Evolutionary conservation across 2,797 vertebrate genomes (phyloP).

Genomic region (Euthynnus affinis): DNA sequence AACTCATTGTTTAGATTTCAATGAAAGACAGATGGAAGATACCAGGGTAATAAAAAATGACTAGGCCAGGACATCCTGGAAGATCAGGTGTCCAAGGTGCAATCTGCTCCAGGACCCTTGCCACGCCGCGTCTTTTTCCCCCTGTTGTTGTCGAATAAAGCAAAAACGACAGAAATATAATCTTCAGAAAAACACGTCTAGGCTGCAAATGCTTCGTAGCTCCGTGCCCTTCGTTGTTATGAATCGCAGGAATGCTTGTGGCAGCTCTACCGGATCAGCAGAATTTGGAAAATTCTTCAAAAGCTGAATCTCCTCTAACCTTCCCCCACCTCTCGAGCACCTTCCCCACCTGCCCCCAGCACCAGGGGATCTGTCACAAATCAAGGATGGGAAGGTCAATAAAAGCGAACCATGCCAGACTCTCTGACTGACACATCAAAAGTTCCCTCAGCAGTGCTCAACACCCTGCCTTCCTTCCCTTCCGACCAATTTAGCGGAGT

Average conservation of each 20-base stretch:
- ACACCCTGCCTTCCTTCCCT: constrained; percentile 73
- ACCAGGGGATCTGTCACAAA: constrained; percentile 80
- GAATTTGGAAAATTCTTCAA: constrained; percentile 73
- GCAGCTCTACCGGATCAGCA: constrained; percentile 71
- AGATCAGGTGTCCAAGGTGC: constrained; percentile 1
- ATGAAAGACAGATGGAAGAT: constrained; percentile 15
- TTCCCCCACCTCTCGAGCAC: constrained; percentile 21
- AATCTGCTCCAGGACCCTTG: constrained; percentile 19
- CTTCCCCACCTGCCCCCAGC: constrained; percentile 55
- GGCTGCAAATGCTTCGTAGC: constrained; percentile 41
- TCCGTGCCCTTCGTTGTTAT: constrained; percentile 60
- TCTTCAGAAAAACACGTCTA: constrained; percentile 46
- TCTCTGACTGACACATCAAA: constrained; percentile 72
- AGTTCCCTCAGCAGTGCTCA: constrained; percentile 64
- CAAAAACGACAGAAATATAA: constrained; percentile 65
- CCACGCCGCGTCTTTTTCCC: constrained; percentile 17
- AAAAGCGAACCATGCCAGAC: constrained; percentile 69
- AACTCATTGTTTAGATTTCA: constrained; percentile 45
- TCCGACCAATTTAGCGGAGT: constrained; percentile 73
- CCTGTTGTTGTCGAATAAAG: constrained; percentile 60
- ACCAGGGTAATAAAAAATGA: constrained; percentile 10
- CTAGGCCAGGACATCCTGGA: constrained; percentile 4
- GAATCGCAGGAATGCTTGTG: constrained; percentile 55
- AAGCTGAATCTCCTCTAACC: constrained; percentile 69
- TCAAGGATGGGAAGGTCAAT: constrained; percentile 74